Evolutionary conservation across 2,888 invertebrate genomes (phyloP).

Genomic region (Callinectes sapidus): DNA sequence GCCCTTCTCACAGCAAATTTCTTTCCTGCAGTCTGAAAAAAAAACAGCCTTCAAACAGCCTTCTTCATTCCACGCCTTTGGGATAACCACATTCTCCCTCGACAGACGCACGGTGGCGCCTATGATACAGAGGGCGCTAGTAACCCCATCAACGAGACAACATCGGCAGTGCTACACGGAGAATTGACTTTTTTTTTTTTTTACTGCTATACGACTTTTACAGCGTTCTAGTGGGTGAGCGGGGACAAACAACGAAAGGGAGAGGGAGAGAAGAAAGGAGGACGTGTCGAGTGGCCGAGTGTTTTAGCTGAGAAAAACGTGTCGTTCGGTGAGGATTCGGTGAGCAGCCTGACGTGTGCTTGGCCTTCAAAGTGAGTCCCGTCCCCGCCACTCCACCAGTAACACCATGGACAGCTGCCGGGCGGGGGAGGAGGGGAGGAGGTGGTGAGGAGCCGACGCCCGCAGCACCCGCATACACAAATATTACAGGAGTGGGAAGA

Average conservation of each 20-base stretch:
- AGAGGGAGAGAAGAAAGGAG: conserved; percentile 37
- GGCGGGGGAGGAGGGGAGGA: not conserved
- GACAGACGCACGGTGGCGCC: not conserved
- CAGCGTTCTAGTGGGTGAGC: not conserved
- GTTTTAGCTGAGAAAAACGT: not conserved
- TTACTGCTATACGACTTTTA: not conserved
- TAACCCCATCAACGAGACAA: not conserved
- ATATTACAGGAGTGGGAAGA: not conserved
- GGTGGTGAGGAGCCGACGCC: not conserved
- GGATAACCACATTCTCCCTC: not conserved
- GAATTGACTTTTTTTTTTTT: not conserved
- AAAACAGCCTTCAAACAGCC: not conserved
- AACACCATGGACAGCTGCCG: not conserved
- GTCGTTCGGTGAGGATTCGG: not conserved
- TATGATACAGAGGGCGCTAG: not conserved
- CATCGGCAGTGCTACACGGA: not conserved
- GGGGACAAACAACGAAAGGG: conserved; percentile 28
- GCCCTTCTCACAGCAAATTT: not conserved
- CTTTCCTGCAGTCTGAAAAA: not conserved
- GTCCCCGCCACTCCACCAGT: conserved; percentile 1
- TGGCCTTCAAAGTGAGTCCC: conserved; percentile 3
- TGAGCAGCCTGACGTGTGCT: not conserved
- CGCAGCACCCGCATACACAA: not conserved
- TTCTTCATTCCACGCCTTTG: not conserved
- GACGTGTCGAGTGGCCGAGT: not conserved